These are phyloP conservation scores for Rutpela maculata DNA, from an alignment of 2,888 invertebrate genomes.

Conservation along the genomic window DNA sequence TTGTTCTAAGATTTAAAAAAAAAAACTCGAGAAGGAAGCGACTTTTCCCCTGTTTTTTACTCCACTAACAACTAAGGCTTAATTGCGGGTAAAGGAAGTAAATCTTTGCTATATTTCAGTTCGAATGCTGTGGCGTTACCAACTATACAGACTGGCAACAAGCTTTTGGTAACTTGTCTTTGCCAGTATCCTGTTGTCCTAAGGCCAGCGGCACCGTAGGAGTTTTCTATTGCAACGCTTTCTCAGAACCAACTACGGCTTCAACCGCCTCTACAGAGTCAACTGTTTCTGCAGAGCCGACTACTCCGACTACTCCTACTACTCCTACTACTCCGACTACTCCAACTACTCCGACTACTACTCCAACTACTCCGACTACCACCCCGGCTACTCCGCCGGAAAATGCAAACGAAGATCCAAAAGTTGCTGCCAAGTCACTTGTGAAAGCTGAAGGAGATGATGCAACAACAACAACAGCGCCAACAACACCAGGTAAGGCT, in stretches of 20 bases:
- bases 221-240: constrained; percentile 67
- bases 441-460: not conserved
- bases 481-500: not conserved
- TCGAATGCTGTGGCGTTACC: constrained; percentile 84
- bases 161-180: constrained; percentile 62
- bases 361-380: not conserved
- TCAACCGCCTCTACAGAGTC: not conserved
- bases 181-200: constrained; percentile 83
- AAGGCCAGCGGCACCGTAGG: constrained; percentile 74
- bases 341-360: not conserved
- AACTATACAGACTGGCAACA: constrained; percentile 63
- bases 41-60: too few relatives aligned
- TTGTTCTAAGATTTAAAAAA: too few relatives aligned
- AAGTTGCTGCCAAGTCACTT: not conserved
- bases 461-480: not conserved
- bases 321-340: too few relatives aligned
- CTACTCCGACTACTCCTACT: too few relatives aligned
- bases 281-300: not conserved
- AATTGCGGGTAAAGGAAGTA: too few relatives aligned
- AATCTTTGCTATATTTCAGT: constrained; percentile 72
- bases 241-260: not conserved
- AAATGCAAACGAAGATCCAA: not conserved
- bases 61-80: too few relatives aligned
- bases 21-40: too few relatives aligned
- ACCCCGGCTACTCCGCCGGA: not conserved